These are phyloP conservation scores for Apostichopus parvimensis DNA, from an alignment of 35 echinoderm and acorn worm species.

Conservation along the genomic window DNA sequence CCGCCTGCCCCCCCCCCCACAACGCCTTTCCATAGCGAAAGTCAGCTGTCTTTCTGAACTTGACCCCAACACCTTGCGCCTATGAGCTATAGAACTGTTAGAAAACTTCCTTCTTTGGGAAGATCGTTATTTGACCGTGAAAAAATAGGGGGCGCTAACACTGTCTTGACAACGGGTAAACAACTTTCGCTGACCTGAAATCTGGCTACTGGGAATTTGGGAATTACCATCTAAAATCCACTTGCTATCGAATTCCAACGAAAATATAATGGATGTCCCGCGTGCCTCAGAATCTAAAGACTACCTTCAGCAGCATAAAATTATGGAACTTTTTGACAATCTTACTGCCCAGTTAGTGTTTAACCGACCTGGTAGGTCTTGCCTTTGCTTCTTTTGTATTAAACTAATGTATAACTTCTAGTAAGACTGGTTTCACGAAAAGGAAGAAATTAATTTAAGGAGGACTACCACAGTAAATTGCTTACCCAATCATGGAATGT, in stretches of 20 bases:
- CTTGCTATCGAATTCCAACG: neutral
- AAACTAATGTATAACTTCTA: neutral
- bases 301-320: slow-evolving; percentile 82
- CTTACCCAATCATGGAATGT: no score
- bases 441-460: no score
- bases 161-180: neutral
- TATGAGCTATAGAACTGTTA: no score
- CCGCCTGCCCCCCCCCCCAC: no score
- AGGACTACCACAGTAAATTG: no score
- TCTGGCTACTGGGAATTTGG: neutral
- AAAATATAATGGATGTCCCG: slow-evolving; percentile 72
- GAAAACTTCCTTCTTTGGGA: no score
- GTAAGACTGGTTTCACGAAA: slow-evolving; percentile 1
- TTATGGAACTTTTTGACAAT: slow-evolving; percentile 92
- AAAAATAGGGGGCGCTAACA: neutral
- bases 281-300: slow-evolving; percentile 71
- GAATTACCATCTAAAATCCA: neutral
- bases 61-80: no score
- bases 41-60: no score
- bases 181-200: neutral
- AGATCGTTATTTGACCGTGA: no score
- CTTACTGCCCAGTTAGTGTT: slow-evolving; percentile 89
- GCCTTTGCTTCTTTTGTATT: neutral
- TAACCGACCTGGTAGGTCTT: slow-evolving; percentile 80
- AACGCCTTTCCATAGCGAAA: no score